These are phyloP conservation scores for Myathropa florea DNA, from an alignment of 2,888 invertebrate genomes.

Conservation along the genomic window DNA sequence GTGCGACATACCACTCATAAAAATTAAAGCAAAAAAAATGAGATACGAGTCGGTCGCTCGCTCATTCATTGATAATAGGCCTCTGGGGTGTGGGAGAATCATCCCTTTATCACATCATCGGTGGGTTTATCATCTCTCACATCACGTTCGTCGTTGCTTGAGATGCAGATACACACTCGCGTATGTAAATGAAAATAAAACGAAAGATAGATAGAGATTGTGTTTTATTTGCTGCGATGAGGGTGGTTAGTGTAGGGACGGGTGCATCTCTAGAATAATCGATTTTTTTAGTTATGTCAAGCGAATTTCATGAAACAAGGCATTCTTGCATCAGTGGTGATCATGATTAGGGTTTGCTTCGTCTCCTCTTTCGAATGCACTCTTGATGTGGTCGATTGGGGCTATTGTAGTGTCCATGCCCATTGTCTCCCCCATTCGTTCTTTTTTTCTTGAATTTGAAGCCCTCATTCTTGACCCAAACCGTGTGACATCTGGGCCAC, in stretches of 20 bases:
- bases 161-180: neutral
- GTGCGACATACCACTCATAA: neutral
- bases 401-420: too few species aligned
- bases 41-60: neutral
- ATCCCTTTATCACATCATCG: neutral
- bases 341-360: too few species aligned
- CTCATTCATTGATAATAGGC: slow-evolving; percentile 25
- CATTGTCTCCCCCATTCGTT: too few species aligned
- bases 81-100: neutral
- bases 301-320: too few species aligned
- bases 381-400: too few species aligned
- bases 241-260: slow-evolving; percentile 34
- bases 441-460: too few species aligned
- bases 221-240: neutral
- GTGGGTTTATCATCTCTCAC: neutral
- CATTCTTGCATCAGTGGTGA: too few species aligned
- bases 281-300: neutral
- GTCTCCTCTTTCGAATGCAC: too few species aligned
- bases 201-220: slow-evolving; percentile 1
- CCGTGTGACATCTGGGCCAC: too few species aligned
- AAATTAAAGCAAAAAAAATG: neutral
- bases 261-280: slow-evolving; percentile 35
- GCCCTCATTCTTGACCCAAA: too few species aligned
- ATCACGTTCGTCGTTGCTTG: neutral
- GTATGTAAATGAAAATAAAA: neutral